Conservation (phyloP, 2,797 vertebrate genomes). For the Dendrocincla fuliginosa region DNA sequence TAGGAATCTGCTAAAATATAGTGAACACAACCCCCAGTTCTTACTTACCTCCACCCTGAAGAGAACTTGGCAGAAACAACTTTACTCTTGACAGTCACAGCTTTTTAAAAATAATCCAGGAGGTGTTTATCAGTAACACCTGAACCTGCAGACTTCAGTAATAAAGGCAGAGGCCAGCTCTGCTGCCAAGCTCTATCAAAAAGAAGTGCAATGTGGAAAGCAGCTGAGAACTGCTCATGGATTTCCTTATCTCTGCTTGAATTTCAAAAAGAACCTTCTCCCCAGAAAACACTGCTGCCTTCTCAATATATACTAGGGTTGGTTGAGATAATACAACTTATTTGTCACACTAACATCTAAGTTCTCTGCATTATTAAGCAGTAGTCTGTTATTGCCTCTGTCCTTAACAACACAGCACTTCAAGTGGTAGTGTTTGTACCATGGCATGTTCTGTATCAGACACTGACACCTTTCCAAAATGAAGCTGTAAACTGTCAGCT, state of each 20-base stretch:
- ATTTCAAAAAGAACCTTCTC: neutral
- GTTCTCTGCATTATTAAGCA: neutral
- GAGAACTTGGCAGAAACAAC: neutral
- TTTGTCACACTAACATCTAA: neutral
- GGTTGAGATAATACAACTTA: neutral
- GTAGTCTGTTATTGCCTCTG: neutral
- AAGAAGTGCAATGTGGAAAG: neutral
- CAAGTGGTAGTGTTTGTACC: neutral
- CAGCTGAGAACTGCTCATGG: neutral
- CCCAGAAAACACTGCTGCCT: neutral
- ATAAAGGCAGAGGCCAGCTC: neutral
- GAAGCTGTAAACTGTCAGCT: neutral
- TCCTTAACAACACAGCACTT: neutral
- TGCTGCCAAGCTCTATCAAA: neutral
- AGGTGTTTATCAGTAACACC: neutral
- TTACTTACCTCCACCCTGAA: neutral
- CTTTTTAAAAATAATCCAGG: neutral
- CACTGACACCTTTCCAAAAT: neutral
- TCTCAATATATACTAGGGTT: neutral
- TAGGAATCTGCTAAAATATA: neutral
- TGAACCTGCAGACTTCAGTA: neutral
- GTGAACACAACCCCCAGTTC: neutral
- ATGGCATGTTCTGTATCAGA: neutral
- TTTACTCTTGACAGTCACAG: neutral
- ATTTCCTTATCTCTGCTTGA: neutral